A percentile compares a stretch with the other conserved stretches of the same genome.
Evolutionary conservation across 2,888 invertebrate species (phyloP).

Genomic region (Eristalis intricaria): DNA sequence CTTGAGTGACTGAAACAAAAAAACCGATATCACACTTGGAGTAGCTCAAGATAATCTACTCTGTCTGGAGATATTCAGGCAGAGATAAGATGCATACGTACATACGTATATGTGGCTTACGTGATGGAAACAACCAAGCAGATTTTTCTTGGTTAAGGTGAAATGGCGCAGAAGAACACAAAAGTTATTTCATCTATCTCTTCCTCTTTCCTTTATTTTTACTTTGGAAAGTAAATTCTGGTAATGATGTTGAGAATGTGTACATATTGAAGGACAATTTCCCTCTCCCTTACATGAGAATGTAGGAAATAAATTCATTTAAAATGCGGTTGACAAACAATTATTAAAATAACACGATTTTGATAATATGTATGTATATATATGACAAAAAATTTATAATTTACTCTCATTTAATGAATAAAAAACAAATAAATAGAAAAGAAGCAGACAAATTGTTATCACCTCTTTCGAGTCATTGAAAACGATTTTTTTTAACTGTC

Average conservation of each 20-base stretch:
- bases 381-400: too few species aligned
- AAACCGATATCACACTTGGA: constrained; percentile 9
- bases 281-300: neutral
- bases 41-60: constrained; percentile 51
- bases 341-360: neutral
- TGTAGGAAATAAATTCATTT: constrained; percentile 51
- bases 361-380: too few species aligned
- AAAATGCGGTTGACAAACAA: neutral
- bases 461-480: too few species aligned
- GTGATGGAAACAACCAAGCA: neutral
- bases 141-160: constrained; percentile 50
- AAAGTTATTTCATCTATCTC: constrained; percentile 52
- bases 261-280: constrained; percentile 44
- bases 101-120: neutral
- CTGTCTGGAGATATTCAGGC: constrained; percentile 59
- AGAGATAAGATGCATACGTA: constrained; percentile 4
- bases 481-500: too few species aligned
- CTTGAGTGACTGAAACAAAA: constrained; percentile 34
- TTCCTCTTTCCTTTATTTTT: neutral
- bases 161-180: constrained; percentile 66
- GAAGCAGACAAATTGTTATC: too few species aligned
- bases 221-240: neutral
- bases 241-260: neutral
- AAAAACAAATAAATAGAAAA: too few species aligned
- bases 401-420: too few species aligned